Base-by-base conservation (phyloP, 2,888 invertebrate genomes). In the Megamerina dolium region DNA sequence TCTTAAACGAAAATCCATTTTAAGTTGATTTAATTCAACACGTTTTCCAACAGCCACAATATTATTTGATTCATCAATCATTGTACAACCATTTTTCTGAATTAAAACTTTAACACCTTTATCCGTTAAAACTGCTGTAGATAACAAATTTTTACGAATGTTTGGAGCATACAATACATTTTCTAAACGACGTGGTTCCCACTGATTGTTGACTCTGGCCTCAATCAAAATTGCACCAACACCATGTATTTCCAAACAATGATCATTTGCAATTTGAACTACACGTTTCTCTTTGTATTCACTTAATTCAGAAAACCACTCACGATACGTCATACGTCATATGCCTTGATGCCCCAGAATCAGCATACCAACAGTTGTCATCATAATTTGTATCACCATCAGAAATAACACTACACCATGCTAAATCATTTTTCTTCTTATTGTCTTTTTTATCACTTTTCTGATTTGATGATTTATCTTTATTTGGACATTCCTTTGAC, bases 81-180 rank as follows among this genome's bases (percentile, higher is more conserved):
- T 9, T 21, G 21, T 37, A 14, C 37, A 37, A 26, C 27, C 37
- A 16, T 37, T 14, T 13, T 16, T 30, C 13, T 30, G n/a, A 39
- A 32, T 31, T 30, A 31, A 13, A n/a, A 40, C 16, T 32, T 32
- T 16, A 32, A 40, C 17, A 16, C 40, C 32, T 19, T 33, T 31
- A 4, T 16, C 31, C 18, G 21, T 31, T 19, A 21, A 10, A 17
- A 18, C 18, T 30, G 39, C 23, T 19, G 26, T 16, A 29, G 48
- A 53, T 31, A 50, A 51, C 23, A 53, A 37, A 49, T 53, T 53
- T n/a, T 41, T n/a, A 16, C 26, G 23, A 19, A 45, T 23, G 17
- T 41, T 21, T 18, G 48, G 50, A 33, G 49, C 50, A 35, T 48
- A 42, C 10, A 50, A 30, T 10, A 50, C 49, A 31, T 48, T 41